Evolutionary conservation across 2,113 vertebrate genomes (phyloP).

Genomic region (Salvelinus alpinus): DNA sequence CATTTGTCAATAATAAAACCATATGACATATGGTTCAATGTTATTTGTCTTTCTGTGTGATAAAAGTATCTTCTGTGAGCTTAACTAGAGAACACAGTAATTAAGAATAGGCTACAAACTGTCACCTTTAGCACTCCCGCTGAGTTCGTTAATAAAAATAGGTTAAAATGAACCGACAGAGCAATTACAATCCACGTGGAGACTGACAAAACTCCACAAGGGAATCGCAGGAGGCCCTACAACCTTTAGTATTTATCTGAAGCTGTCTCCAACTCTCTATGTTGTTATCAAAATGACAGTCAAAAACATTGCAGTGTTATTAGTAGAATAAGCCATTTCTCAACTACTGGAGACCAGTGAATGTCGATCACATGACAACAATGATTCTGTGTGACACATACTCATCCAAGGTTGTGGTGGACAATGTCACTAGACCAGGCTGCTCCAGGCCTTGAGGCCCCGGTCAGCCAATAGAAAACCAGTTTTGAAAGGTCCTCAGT

Average conservation of each 20-base stretch:
- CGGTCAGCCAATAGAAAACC: too few relatives aligned
- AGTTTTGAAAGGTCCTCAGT: too few relatives aligned
- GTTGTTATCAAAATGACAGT: too few relatives aligned
- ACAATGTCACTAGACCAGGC: too few relatives aligned
- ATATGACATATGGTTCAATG: slow-evolving; percentile 33
- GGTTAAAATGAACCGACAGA: slow-evolving; percentile 16
- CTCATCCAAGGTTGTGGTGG: too few relatives aligned
- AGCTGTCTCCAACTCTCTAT: too few relatives aligned
- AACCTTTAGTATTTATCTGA: background rate
- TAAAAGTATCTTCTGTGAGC: slow-evolving; percentile 45
- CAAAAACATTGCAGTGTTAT: too few relatives aligned
- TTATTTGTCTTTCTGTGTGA: slow-evolving; percentile 31
- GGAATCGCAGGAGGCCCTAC: background rate
- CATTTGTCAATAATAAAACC: slow-evolving; percentile 17
- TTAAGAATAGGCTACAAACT: slow-evolving; percentile 49
- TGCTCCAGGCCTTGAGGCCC: too few relatives aligned
- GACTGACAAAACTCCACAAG: background rate
- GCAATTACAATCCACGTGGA: background rate
- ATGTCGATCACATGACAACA: too few relatives aligned
- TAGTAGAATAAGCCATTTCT: background rate
- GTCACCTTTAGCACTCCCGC: slow-evolving; percentile 40
- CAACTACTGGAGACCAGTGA: background rate
- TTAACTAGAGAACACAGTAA: slow-evolving; percentile 35
- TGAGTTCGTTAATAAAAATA: slow-evolving; percentile 53
- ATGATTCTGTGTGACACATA: too few relatives aligned